Base-by-base conservation (phyloP, 2,113 vertebrate species). In the Chlamydotis undulata region DNA sequence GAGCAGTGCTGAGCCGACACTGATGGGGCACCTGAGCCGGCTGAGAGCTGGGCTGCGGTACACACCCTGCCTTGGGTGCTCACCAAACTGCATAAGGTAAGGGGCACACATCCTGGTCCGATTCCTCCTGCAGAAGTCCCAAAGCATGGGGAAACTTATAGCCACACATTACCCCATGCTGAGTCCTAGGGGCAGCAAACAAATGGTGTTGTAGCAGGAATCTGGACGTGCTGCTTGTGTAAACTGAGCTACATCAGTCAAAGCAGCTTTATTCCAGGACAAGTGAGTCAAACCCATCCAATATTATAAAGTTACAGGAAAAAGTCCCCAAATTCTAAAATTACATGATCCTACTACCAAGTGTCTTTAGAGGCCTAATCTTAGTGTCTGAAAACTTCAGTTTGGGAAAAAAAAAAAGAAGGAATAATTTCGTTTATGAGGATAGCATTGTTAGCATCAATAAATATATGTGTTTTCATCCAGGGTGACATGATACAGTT, bases 61-160 rank as follows among this genome's bases (percentile, higher is more conserved):
- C 1, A 1, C 12, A 69, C 35, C 45, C 68, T 71, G 16, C 43
- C 70, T 83, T 0, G 0, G 24, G 12, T 16, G 2, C 33, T 82
- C 43, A 53, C 29, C 50, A n/a, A 53, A 53, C 29, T 64, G 57
- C 70, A 2, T 12, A 39, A 57, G 10, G 31, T 7, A 47, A 59
- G 60, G 75, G n/a, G 33, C 10, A 43, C 19, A 5, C 39, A 35
- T 82, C 52, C 33, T 6, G 0, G 14, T 37, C 21, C 2, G 2
- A 35, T 64, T 91, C 35, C 49, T 95, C 28, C 61, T 45, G 22
- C 49, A 89, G 19, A 80, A 80, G 29, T 31, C 39, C 19, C 55
- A 41, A 26, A 57, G 8, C 19, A 4, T 22, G 35, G 26, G 13
- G 35, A 43, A 64, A 11, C 37, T 56, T 85, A 45, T 14, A 69